A percentile compares a stretch with the other conserved stretches of the same genome.
phyloP scores from a whole-genome alignment of 2,888 invertebrate species.

The Dryobota labecula region DNA sequence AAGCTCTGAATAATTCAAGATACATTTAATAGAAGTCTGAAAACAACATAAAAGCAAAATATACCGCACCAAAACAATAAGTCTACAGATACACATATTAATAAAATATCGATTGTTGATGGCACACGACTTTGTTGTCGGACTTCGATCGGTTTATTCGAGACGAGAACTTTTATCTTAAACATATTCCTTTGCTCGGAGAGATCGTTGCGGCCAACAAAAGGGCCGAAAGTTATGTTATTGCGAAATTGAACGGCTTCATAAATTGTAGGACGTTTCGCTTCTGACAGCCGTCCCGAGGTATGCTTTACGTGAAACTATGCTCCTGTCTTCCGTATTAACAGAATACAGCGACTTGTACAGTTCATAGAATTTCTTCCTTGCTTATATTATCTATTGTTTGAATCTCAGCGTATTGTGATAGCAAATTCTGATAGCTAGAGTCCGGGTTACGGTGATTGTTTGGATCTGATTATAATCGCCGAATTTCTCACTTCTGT shows the following conservation, averaged over 20 bases:
- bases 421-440: conserved; percentile 52
- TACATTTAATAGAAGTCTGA: conserved; percentile 17
- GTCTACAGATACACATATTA: conserved; percentile 43
- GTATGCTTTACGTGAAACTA: conserved; percentile 73
- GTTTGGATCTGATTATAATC: conserved; percentile 55
- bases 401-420: conserved; percentile 35
- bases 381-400: conserved; percentile 45
- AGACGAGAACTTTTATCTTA: conserved; percentile 60
- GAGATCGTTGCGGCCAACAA: conserved; percentile 69
- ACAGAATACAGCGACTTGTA: conserved; percentile 30
- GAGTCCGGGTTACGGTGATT: conserved; percentile 43
- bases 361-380: conserved; percentile 46
- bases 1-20: conserved; percentile 5
- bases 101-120: conserved; percentile 60
- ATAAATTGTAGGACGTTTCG: conserved; percentile 79
- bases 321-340: conserved; percentile 67
- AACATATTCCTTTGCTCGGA: conserved; percentile 62
- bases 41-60: conserved; percentile 24
- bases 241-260: conserved; percentile 75
- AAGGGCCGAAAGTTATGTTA: conserved; percentile 81
- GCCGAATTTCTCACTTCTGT: conserved; percentile 43
- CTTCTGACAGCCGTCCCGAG: conserved; percentile 74
- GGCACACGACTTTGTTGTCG: conserved; percentile 51
- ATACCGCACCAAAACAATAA: conserved; percentile 33
- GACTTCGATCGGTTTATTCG: conserved; percentile 56